phyloP scores from a whole-genome alignment of 2,797 vertebrate genomes.

The Sebastes kiyomatsui region DNA sequence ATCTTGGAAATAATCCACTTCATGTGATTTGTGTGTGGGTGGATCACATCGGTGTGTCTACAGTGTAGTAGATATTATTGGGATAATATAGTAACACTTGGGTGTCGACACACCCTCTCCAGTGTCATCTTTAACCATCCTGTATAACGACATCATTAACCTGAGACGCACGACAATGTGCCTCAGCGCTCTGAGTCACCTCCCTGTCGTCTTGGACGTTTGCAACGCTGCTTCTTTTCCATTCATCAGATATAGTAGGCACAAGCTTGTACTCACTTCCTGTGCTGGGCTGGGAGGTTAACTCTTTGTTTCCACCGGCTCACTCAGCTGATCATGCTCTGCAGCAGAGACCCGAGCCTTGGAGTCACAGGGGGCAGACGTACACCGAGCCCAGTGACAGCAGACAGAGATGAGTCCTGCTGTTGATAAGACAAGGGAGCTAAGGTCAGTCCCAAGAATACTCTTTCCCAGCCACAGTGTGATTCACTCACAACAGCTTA shows the following conservation, averaged over 20 bases:
- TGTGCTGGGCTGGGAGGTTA: slow-evolving; percentile 49
- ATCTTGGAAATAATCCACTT: slow-evolving; percentile 7
- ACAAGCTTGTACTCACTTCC: slow-evolving; percentile 59
- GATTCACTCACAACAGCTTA: neutral
- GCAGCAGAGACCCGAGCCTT: slow-evolving; percentile 23
- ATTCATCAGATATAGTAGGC: slow-evolving; percentile 52
- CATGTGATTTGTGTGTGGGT: slow-evolving; percentile 16
- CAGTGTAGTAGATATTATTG: neutral
- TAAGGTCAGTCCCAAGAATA: slow-evolving; percentile 52
- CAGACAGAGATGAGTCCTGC: slow-evolving; percentile 62
- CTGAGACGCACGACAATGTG: neutral
- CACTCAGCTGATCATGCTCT: slow-evolving; percentile 65
- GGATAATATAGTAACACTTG: neutral
- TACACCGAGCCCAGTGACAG: slow-evolving; percentile 24
- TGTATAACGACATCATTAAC: neutral
- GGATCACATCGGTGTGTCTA: neutral
- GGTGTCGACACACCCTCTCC: neutral
- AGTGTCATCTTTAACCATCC: neutral
- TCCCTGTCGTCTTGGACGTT: slow-evolving; percentile 18
- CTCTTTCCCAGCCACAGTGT: neutral
- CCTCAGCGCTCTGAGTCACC: slow-evolving; percentile 46
- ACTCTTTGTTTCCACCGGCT: slow-evolving; percentile 53
- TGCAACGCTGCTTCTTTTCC: slow-evolving; percentile 33
- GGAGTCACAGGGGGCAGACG: slow-evolving; percentile 25
- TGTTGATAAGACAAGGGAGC: slow-evolving; percentile 57